Evolutionary conservation across 2,797 vertebrate species (phyloP), one percentile per base, ranked within the genome.

Genomic region (Lutjanus argentimaculatus): DNA sequence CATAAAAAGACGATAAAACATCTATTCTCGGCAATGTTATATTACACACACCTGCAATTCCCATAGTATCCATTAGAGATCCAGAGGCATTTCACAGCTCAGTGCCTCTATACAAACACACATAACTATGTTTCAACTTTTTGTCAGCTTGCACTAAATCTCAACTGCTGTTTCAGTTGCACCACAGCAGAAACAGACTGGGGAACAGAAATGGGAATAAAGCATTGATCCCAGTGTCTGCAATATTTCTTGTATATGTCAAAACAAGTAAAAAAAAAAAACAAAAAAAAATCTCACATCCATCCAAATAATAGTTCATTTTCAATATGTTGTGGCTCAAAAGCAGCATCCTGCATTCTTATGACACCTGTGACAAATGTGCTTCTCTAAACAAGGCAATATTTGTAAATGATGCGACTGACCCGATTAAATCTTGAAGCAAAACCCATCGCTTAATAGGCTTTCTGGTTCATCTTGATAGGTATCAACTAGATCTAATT

Each of bases 101-200:
- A 51, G n/a, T 57, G 58, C 68, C 46, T 73, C 59, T 43, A 16
- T 9, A 72, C 49, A 83, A 77, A 84, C 49, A 66, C 45, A 61
- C n/a, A 59, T 7, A 65, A 63, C 45, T 58, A 49, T 22, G 40
- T 72, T 77, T 79, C 21, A 72, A 58, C 22, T 75, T 68, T 83
- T 67, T 78, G 71, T 74, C 71, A 73, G 72, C 52, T 7, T 15
- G 52, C 55, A 55, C 21, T 79, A 80, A 84, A 84, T 84, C 49
- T 52, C 15, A 48, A 56, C 64, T 40, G 59, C 55, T 69, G 59
- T 74, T 56, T 72, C 36, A 58, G 43, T 57, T 69, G 42, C 58
- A 30, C 49, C 30, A 42, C 17, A 49, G 57, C 22, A 56, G 55
- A 43, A 63, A 56, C 21, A 30, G 58, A 65, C 36, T 58, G 40